phyloP scores from a whole-genome alignment of 2,113 vertebrate species.

The Colius striatus region DNA sequence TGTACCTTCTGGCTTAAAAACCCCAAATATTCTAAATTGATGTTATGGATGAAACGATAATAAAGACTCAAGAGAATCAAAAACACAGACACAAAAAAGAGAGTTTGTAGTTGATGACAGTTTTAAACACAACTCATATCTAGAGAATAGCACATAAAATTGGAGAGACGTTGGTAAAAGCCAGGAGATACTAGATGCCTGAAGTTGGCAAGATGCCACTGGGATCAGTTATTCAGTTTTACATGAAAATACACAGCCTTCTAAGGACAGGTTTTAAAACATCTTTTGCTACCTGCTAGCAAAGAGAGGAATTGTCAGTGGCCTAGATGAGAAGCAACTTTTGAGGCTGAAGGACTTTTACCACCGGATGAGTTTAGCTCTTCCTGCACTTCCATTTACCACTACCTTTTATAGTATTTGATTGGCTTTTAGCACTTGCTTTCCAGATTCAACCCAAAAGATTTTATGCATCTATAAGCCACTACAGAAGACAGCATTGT shows the following conservation, averaged over 20 bases:
- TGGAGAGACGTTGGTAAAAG: not conserved
- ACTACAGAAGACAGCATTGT: not conserved
- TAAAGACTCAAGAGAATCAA: not conserved
- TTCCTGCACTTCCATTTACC: not conserved
- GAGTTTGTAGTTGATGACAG: not conserved
- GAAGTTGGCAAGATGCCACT: not conserved
- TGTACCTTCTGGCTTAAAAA: not conserved
- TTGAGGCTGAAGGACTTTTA: not conserved
- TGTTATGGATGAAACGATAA: not conserved
- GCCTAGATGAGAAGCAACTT: accelerated
- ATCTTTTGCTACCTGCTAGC: not conserved
- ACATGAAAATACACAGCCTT: not conserved
- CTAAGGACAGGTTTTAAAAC: not conserved
- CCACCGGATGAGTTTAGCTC: not conserved
- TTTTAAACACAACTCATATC: not conserved
- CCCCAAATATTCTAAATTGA: not conserved
- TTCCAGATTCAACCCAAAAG: not conserved
- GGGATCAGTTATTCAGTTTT: not conserved
- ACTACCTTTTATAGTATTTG: not conserved
- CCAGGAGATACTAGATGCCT: not conserved
- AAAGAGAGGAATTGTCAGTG: not conserved
- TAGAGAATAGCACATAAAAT: not conserved
- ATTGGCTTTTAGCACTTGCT: not conserved
- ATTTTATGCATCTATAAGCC: not conserved
- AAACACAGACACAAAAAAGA: not conserved